These are phyloP conservation scores for Montipora cactus DNA, from an alignment of 64 coral and sea anemone genomes.

Conservation along the genomic window DNA sequence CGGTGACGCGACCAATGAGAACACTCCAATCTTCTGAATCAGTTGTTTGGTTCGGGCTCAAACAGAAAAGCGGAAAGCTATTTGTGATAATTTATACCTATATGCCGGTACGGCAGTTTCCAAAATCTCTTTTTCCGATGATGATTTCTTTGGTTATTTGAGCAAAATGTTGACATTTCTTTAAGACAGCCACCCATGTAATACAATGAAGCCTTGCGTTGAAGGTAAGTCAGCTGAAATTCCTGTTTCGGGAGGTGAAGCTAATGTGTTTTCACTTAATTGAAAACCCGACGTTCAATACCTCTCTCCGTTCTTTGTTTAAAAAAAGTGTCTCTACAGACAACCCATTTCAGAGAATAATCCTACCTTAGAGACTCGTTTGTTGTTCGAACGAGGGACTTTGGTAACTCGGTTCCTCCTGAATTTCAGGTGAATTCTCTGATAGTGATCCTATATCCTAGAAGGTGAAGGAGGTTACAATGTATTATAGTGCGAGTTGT, in stretches of 20 bases:
- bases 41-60: conserved; percentile 36
- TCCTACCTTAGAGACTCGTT: neutral
- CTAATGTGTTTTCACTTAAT: conserved; percentile 20
- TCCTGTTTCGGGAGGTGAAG: conserved; percentile 6
- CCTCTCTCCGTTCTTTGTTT: neutral
- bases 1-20: conserved; percentile 45
- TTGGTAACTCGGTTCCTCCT: neutral
- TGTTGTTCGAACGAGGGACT: neutral
- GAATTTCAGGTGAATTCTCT: neutral
- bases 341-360: neutral
- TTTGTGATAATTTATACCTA: neutral
- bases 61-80: neutral
- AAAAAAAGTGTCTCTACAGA: neutral
- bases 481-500: neutral
- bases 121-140: neutral
- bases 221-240: conserved; percentile 42
- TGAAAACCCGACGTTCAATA: neutral
- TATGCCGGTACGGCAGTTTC: neutral
- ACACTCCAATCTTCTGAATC: neutral
- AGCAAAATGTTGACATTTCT: conserved; percentile 7
- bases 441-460: neutral
- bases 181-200: neutral
- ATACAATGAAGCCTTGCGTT: conserved; percentile 17
- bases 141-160: neutral
- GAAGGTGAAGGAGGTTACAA: neutral